phyloP scores from a whole-genome alignment of 1,140 invertebrate genomes.

The Coelopa frigida region DNA sequence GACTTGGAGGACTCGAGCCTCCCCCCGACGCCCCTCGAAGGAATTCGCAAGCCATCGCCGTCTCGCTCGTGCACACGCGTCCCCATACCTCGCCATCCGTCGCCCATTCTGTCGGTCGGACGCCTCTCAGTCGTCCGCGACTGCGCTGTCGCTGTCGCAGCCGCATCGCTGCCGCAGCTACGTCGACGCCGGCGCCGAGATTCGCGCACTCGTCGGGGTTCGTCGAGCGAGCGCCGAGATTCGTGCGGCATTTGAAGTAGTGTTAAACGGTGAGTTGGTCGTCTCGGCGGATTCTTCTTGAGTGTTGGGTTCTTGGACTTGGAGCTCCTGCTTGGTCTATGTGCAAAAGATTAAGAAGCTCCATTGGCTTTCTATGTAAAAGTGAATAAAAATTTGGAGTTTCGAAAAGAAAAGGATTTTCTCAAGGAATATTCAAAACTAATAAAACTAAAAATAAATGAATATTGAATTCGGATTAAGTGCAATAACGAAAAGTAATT shows the following conservation, averaged over 20 bases:
- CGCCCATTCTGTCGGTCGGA: neutral
- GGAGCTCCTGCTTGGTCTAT: too few species aligned
- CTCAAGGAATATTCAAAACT: too few species aligned
- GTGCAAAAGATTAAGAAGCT: too few species aligned
- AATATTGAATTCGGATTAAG: too few species aligned
- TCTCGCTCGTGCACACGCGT: slow-evolving; percentile 1
- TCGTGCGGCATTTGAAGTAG: slow-evolving; percentile 40
- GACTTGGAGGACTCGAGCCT: too few species aligned
- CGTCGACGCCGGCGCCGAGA: neutral
- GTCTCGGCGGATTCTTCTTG: slow-evolving; percentile 25
- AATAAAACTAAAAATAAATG: too few species aligned
- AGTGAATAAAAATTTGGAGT: too few species aligned
- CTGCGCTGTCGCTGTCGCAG: slow-evolving; percentile 2
- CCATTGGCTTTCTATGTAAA: too few species aligned
- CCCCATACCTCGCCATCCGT: neutral
- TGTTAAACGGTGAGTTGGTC: slow-evolving; percentile 32
- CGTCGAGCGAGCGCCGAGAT: slow-evolving; percentile 20
- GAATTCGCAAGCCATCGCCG: neutral
- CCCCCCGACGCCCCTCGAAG: too few species aligned
- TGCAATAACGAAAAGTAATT: too few species aligned
- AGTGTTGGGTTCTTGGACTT: neutral
- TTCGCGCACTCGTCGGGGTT: slow-evolving; percentile 23
- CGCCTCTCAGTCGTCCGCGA: slow-evolving; percentile 1
- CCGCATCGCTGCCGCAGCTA: neutral
- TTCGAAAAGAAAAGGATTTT: too few species aligned